phyloP scores from a whole-genome alignment of 2,113 vertebrate genomes.

The Asarcornis scutulata region DNA sequence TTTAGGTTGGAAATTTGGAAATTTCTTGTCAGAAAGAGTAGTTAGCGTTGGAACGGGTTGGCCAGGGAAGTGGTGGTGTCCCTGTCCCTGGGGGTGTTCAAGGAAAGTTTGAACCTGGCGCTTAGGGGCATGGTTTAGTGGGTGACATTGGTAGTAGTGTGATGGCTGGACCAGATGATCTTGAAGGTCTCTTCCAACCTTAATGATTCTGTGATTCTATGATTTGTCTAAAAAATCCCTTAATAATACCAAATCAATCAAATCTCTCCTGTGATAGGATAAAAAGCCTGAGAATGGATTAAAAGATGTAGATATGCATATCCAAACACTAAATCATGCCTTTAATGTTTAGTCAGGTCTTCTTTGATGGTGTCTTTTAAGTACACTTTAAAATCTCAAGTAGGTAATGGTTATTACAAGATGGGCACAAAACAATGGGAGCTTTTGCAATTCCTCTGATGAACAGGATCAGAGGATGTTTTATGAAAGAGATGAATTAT shows the following conservation, averaged over 20 bases:
- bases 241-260: fast-evolving
- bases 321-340: neutral
- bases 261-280: neutral
- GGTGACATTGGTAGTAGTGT: too few relatives aligned
- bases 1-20: too few relatives aligned
- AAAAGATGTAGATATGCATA: neutral
- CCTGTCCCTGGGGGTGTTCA: too few relatives aligned
- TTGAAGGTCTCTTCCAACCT: too few relatives aligned
- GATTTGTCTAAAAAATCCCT: neutral
- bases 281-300: neutral
- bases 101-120: too few relatives aligned
- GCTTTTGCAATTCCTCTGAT: neutral
- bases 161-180: too few relatives aligned
- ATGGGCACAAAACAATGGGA: neutral
- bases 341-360: neutral
- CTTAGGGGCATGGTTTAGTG: too few relatives aligned
- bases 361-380: neutral
- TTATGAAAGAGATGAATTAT: neutral
- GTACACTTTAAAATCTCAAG: neutral
- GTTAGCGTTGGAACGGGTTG: too few relatives aligned
- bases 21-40: too few relatives aligned
- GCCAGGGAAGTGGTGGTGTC: too few relatives aligned
- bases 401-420: neutral
- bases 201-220: too few relatives aligned
- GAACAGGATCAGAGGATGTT: neutral